These are phyloP conservation scores for Mus pahari DNA, from an alignment of 2,113 vertebrate genomes.

Conservation along the genomic window DNA sequence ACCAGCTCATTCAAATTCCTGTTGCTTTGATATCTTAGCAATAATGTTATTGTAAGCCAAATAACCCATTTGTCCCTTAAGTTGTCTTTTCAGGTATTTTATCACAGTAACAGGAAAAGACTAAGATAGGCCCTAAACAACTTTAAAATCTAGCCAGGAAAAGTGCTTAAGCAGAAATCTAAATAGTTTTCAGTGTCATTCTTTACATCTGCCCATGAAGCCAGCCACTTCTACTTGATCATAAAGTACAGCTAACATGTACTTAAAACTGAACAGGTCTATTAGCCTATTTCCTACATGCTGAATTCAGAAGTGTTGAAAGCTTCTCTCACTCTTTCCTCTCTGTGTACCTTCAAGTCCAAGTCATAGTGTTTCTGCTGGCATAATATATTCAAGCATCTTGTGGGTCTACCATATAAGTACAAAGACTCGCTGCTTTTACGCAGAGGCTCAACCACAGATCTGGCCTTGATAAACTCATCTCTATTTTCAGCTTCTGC, in stretches of 20 bases:
- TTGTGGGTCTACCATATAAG: neutral
- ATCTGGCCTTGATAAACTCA: slow-evolving; percentile 22
- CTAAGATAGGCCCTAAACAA: neutral
- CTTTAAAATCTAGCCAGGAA: neutral
- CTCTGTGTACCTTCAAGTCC: neutral
- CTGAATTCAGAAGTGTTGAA: neutral
- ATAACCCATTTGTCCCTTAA: neutral
- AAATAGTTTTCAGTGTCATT: neutral
- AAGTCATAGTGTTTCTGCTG: neutral
- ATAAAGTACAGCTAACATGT: neutral
- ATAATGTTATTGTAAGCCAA: neutral
- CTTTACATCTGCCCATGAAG: neutral
- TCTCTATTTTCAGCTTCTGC: slow-evolving; percentile 53
- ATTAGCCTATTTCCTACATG: neutral
- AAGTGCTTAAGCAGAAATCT: neutral
- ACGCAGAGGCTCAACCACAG: neutral
- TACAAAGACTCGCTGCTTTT: neutral
- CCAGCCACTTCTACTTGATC: neutral
- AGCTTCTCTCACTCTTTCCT: neutral
- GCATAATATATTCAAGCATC: neutral
- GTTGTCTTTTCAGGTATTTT: neutral
- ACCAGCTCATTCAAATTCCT: neutral
- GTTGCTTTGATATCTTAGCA: neutral
- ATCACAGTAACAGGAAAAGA: neutral
- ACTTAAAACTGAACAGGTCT: neutral